Evolutionary conservation across 2,113 vertebrate genomes (phyloP), one percentile per base, ranked within the genome.

Genomic region (Fukomys damarensis): DNA sequence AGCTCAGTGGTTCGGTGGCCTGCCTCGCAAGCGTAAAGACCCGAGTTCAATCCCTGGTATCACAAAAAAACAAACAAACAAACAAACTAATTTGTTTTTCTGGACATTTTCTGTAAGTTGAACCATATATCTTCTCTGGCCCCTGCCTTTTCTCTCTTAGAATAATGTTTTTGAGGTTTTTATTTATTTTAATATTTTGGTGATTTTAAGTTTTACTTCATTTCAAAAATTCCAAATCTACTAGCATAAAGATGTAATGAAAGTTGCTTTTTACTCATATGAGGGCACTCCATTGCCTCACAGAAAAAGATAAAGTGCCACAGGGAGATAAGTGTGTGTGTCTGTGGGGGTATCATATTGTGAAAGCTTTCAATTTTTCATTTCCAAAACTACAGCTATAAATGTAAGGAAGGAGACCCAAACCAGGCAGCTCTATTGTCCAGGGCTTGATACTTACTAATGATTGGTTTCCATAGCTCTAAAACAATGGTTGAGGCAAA

Each of bases 191-290:
- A 43, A 43, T n/a, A 80, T 56, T 63, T 81, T 76, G 65, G 32
- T 79, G 49, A 72, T 49, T 74, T 77, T 82, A 74, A 88, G 10
- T 74, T 84, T 89, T 43, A 85, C 82, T 70, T 68, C n/a, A 68
- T 91, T 87, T 87, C n/a, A 83, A 83, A 95, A 91, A 61, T 77
- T 54, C 24, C 43, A 86, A 86, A 54, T 91, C 46, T 32, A 63
- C 7, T 82, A 77, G n/a, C 65, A 82, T 74, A 41, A 70, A 86
- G 30, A 72, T 72, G 58, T n/a, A 56, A 38, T 41, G 63, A 86
- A 83, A 72, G 46, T 52, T 80, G 32, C 5, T 41, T 85, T 80
- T 59, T 66, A 10, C 11, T 90, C 74, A 38, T 38, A 59, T 14
- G 17, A 89, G 46, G 54, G 20, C 7, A 68, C 63, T 89, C 35